Conservation (phyloP, 2,797 vertebrate genomes). For the Chloroceryle inda region DNA sequence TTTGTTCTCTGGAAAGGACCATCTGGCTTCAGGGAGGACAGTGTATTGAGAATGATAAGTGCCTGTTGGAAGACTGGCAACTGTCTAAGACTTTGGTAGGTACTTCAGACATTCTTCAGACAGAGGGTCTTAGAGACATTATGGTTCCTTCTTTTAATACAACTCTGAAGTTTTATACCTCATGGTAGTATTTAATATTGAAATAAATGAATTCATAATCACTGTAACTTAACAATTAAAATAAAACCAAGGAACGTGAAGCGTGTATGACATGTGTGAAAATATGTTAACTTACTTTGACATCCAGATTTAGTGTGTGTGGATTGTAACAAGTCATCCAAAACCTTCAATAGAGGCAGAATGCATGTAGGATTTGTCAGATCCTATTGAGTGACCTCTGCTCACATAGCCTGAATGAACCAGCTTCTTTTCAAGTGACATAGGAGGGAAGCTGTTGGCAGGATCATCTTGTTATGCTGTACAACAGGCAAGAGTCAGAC, state of each 20-base stretch:
- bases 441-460: background rate
- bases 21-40: background rate
- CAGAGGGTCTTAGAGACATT: background rate
- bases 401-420: background rate
- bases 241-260: background rate
- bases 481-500: background rate
- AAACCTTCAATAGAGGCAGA: background rate
- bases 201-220: background rate
- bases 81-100: background rate
- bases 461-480: background rate
- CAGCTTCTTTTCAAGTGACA: background rate
- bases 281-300: background rate
- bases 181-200: background rate
- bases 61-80: background rate
- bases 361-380: background rate
- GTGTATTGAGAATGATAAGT: background rate
- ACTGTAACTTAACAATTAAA: background rate
- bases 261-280: accelerated
- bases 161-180: background rate
- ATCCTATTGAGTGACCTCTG: background rate
- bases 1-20: conserved; percentile 3
- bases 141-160: background rate
- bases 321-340: background rate
- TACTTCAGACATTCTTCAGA: background rate
- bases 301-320: background rate